Evolutionary conservation across 2,888 invertebrate genomes (phyloP).

Genomic region (Andrena minutula): DNA sequence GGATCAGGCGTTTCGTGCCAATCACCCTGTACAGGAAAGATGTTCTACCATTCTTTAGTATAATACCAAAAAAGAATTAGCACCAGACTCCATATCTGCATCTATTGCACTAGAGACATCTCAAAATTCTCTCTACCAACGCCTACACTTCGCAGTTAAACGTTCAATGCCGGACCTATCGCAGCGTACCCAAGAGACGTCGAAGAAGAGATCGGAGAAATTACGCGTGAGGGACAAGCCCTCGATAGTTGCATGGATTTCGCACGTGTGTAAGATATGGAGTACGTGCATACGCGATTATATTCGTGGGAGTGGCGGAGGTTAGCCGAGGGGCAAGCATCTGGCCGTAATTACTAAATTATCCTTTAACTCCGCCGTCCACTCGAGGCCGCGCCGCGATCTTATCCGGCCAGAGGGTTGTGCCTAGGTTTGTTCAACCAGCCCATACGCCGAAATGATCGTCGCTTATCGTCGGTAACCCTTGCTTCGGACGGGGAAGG

Average conservation of each 20-base stretch:
- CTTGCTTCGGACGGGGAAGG: slow-evolving; percentile 9
- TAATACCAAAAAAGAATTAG: no score
- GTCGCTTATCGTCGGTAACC: slow-evolving; percentile 70
- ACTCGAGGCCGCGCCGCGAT: slow-evolving; percentile 73
- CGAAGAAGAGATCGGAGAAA: not conserved
- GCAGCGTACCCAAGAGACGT: not conserved
- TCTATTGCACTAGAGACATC: not conserved
- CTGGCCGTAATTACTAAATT: slow-evolving; percentile 84
- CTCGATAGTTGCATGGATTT: slow-evolving; percentile 12
- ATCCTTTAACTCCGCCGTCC: slow-evolving; percentile 80
- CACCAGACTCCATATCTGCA: not conserved
- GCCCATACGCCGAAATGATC: slow-evolving; percentile 64
- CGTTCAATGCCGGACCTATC: not conserved
- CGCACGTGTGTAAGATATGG: slow-evolving; percentile 23
- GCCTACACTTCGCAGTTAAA: not conserved
- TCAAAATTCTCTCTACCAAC: not conserved
- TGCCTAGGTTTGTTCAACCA: slow-evolving; percentile 70
- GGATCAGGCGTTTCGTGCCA: no score
- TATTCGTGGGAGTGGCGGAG: slow-evolving; percentile 67
- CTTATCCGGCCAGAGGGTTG: slow-evolving; percentile 73
- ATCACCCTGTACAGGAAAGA: no score
- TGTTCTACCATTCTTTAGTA: no score
- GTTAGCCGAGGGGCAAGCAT: slow-evolving; percentile 79
- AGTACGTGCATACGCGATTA: slow-evolving; percentile 54
- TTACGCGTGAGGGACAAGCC: not conserved